Evolutionary conservation across 2,888 invertebrate genomes (phyloP), one percentile per base, ranked within the genome.

Genomic region (Herminia tarsipennalis): DNA sequence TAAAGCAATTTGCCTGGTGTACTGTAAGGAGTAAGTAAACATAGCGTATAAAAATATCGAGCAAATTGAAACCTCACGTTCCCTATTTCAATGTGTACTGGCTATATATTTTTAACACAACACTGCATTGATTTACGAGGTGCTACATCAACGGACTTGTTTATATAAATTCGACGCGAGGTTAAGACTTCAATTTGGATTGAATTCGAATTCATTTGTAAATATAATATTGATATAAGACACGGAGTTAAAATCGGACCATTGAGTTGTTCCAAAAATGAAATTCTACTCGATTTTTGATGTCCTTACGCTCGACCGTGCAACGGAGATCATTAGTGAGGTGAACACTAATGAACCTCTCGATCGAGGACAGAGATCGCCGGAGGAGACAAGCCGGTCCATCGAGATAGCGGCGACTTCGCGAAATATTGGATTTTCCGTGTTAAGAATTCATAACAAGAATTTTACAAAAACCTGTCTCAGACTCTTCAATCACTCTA

Each of bases 331-430:
- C 88, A 88, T 88, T 86, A 88, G 81, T 73, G 78, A 75, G 78
- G 74, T 76, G 75, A 78, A 77, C 83, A 77, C 86, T 88, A 88
- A 90, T 83, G 86, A 88, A 83, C 78, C 81, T 66, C 83, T 83
- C 81, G 78, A 82, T 81, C 58, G 70, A 59, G 70, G 58, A 62
- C 68, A 65, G 56, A 74, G 77, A 84, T 83, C 72, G 66, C 68
- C 67, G 62, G 55, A 61, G 61, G 66, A 73, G 75, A 77, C 76
- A 77, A 73, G 72, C 56, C 66, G 43, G 53, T 56, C 51, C 61
- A 66, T 65, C 63, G 62, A 62, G 70, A 73, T 73, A 69, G 55
- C 65, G 58, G 55, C 42, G 56, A 56, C 67, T 62, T 62, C 67
- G 69, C 64, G 57, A 72, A 72, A 66, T 74, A 73, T 74, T 62